A percentile compares a stretch with the other conserved stretches of the same genome.
Conservation (phyloP, 2,888 invertebrate genomes). For the Synergus umbraculus region DNA sequence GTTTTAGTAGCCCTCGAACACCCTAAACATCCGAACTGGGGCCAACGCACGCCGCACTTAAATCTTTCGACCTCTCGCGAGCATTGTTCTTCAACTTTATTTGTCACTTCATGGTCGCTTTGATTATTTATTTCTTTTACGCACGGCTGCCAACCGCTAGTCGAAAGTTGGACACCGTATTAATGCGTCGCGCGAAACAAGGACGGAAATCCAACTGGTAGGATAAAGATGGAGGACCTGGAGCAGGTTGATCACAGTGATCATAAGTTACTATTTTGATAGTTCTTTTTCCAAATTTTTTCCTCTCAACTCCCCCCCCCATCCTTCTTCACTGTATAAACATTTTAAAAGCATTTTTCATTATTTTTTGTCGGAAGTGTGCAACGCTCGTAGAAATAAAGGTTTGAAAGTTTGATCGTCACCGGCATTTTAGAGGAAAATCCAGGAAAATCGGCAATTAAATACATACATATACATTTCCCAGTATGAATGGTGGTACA, state of each 20-base stretch:
- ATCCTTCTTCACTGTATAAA: not conserved
- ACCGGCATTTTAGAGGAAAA: not conserved
- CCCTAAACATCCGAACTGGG: slow-evolving; percentile 57
- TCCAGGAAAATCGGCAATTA: not conserved
- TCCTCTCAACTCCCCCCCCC: slow-evolving; percentile 3
- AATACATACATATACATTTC: too few species aligned
- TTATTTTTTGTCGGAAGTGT: not conserved
- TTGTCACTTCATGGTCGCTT: slow-evolving; percentile 77
- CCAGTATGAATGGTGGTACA: too few species aligned
- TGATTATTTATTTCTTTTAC: slow-evolving; percentile 77
- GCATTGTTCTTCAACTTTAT: slow-evolving; percentile 75
- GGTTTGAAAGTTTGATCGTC: not conserved
- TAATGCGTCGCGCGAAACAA: slow-evolving; percentile 55
- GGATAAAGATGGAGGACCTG: slow-evolving; percentile 47
- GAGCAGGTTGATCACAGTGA: slow-evolving; percentile 53
- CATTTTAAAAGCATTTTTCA: not conserved
- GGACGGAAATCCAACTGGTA: slow-evolving; percentile 39
- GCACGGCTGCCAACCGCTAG: slow-evolving; percentile 73
- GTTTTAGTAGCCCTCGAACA: slow-evolving; percentile 50
- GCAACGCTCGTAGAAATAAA: not conserved
- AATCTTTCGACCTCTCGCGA: slow-evolving; percentile 64
- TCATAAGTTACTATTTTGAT: slow-evolving; percentile 61
- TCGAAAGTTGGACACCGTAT: slow-evolving; percentile 66
- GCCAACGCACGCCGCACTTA: slow-evolving; percentile 61
- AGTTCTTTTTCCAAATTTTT: slow-evolving; percentile 34